Conservation (phyloP, 2,888 invertebrate genomes). For the Tachystola acroxantha region DNA sequence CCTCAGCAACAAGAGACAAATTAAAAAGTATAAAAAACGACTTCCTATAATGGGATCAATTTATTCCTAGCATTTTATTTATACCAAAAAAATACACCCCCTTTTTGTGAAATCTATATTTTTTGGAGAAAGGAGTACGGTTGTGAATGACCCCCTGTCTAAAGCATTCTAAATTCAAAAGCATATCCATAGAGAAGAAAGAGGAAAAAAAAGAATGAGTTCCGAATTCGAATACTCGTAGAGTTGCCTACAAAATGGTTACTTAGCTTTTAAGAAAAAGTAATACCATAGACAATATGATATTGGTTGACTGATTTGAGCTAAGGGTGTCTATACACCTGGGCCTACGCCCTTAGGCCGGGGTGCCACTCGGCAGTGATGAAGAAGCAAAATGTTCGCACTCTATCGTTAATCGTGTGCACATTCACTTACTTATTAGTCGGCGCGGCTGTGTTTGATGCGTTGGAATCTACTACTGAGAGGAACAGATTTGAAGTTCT, state of each 20-base stretch:
- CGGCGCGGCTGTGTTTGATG: constrained; percentile 99
- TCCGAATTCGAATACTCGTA: constrained; percentile 28
- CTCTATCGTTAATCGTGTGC: constrained; percentile 99
- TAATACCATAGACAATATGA: constrained; percentile 34
- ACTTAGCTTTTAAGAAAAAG: constrained; percentile 29
- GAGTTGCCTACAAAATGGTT: constrained; percentile 41
- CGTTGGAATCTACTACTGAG: constrained; percentile 98
- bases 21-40: constrained; percentile 13
- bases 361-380: constrained; percentile 80
- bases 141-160: constrained; percentile 12
- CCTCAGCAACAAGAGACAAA: constrained; percentile 2
- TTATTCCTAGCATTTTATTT: constrained; percentile 54
- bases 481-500: constrained; percentile 92
- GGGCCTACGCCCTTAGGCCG: constrained; percentile 60
- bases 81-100: constrained; percentile 16
- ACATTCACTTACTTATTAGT: constrained; percentile 99
- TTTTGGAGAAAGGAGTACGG: constrained; percentile 27
- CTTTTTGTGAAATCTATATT: constrained; percentile 10
- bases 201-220: constrained; percentile 26
- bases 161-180: constrained; percentile 21
- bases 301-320: constrained; percentile 36
- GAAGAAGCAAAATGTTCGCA: constrained; percentile 99
- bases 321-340: constrained; percentile 29
- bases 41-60: constrained; percentile 65
- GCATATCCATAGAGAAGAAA: constrained; percentile 25